Percentiles rank a stretch among this genome's conserved stretches.
Evolutionary conservation across 2,113 vertebrate genomes (phyloP).

Genomic region (Zootoca vivipara): DNA sequence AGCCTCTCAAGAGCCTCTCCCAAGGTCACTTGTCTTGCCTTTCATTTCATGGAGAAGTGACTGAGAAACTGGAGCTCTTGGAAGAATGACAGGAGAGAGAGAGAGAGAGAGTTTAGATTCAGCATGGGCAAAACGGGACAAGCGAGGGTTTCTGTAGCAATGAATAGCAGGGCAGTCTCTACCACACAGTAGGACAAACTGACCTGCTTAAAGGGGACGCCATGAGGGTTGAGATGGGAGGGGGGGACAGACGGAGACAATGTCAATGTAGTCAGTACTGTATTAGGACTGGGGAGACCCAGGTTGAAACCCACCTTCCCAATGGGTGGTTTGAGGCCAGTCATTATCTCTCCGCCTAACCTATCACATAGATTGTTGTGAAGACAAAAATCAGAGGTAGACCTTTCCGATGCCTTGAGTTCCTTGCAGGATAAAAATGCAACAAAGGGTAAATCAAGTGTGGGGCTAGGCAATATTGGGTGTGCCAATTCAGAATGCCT

Average conservation of each 20-base stretch:
- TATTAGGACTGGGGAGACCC: too few relatives aligned
- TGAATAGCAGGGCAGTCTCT: neutral
- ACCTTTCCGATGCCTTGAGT: too few relatives aligned
- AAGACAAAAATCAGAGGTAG: neutral
- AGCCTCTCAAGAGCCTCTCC: neutral
- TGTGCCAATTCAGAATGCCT: too few relatives aligned
- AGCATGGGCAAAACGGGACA: neutral
- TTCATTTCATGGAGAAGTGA: neutral
- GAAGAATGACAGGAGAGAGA: neutral
- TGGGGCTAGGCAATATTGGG: too few relatives aligned
- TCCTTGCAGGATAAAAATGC: too few relatives aligned
- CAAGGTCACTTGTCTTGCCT: neutral
- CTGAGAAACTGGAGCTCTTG: neutral
- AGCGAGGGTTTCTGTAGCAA: neutral
- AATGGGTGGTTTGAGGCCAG: neutral
- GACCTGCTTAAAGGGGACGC: neutral
- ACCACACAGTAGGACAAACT: neutral
- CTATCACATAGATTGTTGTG: neutral
- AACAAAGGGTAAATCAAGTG: too few relatives aligned
- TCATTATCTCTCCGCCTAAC: neutral
- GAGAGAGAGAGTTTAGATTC: slow-evolving; percentile 22
- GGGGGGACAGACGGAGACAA: neutral
- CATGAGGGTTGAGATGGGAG: neutral
- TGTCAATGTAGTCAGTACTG: too few relatives aligned
- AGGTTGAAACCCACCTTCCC: too few relatives aligned